These are phyloP conservation scores for Ornithoptera alexandrae DNA, from an alignment of 2,888 invertebrate species.

Conservation along the genomic window DNA sequence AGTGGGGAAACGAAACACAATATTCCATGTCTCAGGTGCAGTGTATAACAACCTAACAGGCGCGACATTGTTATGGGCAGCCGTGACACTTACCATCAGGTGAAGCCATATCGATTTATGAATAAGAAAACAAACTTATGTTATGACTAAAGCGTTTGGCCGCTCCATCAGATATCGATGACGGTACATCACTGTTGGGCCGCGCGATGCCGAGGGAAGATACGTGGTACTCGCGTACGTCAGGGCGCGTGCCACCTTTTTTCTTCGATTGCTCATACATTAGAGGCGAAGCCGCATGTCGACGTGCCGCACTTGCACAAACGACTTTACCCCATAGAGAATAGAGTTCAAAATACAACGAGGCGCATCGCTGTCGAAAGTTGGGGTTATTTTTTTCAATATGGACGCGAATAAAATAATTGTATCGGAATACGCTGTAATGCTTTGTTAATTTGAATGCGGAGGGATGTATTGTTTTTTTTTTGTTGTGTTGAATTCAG, in stretches of 20 bases:
- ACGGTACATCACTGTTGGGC: constrained; percentile 50
- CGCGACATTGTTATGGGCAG: no score
- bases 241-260: constrained; percentile 77
- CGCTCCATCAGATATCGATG: constrained; percentile 12
- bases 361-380: constrained; percentile 27
- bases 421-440: constrained; percentile 70
- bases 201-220: constrained; percentile 72
- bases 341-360: constrained; percentile 33
- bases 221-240: constrained; percentile 63
- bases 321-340: constrained; percentile 2
- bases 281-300: constrained; percentile 47
- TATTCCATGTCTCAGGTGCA: no score
- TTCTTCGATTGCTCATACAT: constrained; percentile 68
- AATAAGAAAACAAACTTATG: no score
- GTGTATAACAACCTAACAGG: no score
- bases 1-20: no score
- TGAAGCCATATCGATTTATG: no score
- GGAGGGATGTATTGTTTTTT: constrained; percentile 53
- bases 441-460: constrained; percentile 79
- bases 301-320: constrained; percentile 27
- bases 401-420: constrained; percentile 61
- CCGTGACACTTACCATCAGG: no score
- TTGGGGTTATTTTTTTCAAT: constrained; percentile 43
- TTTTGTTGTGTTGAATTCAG: constrained; percentile 39
- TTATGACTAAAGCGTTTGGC: no score